A percentile compares a stretch with the other conserved stretches of the same genome.
Evolutionary conservation across 2,888 invertebrate genomes (phyloP).

Genomic region (Abrostola tripartita): DNA sequence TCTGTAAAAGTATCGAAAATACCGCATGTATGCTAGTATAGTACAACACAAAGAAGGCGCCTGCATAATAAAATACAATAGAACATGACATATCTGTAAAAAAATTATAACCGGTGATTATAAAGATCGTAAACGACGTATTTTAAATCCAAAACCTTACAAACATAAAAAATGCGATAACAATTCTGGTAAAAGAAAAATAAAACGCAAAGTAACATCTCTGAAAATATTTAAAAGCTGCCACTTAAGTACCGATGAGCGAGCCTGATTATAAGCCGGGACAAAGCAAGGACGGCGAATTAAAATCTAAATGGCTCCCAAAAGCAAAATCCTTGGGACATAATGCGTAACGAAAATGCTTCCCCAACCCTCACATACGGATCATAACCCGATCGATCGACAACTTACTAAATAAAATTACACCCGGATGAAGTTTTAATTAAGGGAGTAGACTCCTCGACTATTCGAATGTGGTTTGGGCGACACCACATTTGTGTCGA

Average conservation of each 20-base stretch:
- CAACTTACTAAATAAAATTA: slow-evolving; percentile 13
- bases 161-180: too few species aligned
- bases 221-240: not conserved
- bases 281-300: slow-evolving; percentile 1
- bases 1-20: too few species aligned
- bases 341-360: slow-evolving; percentile 1
- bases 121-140: too few species aligned
- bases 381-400: slow-evolving; percentile 10
- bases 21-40: too few species aligned
- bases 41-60: too few species aligned
- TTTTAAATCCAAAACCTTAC: too few species aligned
- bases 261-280: not conserved
- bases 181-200: too few species aligned
- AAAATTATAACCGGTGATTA: too few species aligned
- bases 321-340: not conserved
- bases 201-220: not conserved
- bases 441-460: not conserved
- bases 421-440: slow-evolving; percentile 4
- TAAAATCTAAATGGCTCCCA: not conserved
- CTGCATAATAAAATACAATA: too few species aligned
- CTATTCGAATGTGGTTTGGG: not conserved
- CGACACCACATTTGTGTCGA: not conserved
- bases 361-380: not conserved
- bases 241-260: not conserved
- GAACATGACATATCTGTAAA: too few species aligned